Evolutionary conservation across 2,888 invertebrate genomes (phyloP), one percentile per base, ranked within the genome.

Genomic region (Esperia sulphurella): DNA sequence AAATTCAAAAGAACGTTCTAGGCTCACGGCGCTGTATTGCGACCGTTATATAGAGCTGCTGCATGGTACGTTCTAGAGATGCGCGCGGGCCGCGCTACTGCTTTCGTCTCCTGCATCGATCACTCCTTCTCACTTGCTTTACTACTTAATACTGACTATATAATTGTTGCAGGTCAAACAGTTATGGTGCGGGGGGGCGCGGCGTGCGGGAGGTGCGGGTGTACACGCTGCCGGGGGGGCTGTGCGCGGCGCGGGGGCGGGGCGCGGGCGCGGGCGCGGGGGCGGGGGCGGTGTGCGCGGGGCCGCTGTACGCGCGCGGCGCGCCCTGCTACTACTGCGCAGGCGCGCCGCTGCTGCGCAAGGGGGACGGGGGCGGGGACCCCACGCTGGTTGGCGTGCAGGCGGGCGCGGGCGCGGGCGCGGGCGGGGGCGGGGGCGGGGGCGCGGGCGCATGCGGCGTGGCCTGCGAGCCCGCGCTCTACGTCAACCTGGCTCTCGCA

Each of bases 391-490:
- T 71, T 21, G 84, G 65, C 41, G 13, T 83, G 38, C 76, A 81
- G 82, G 58, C 63, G 46, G 71, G 63, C 53, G 61, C 64, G 57
- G 44, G 43, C 68, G 61, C 14, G n/a, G n/a, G 61, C 63, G 60
- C 46, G 62, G 52, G 14, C n/a, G 39, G 44, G 42, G 31, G 33
- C 49, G 65, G n/a, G n/a, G n/a, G n/a, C n/a, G n/a, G n/a, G n/a
- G n/a, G 63, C 53, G 61, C 64, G 57, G 44, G 43, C 68, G 61
- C 14, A 50, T 83, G 84, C 70, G 83, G 72, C 41, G 61, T 60
- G 6, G 53, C 75, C 14, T 84, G 85, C 70, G 79, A 77, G 57
- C 83, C 84, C 43, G 69, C 69, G 42, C 59, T 68, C 14, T 83
- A 70, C 65, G 80, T 74, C 50, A 74, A 68, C 57, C 37, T 83